These are phyloP conservation scores for Stenchaetothrips biformis DNA, from an alignment of 2,888 invertebrate genomes.

Conservation along the genomic window DNA sequence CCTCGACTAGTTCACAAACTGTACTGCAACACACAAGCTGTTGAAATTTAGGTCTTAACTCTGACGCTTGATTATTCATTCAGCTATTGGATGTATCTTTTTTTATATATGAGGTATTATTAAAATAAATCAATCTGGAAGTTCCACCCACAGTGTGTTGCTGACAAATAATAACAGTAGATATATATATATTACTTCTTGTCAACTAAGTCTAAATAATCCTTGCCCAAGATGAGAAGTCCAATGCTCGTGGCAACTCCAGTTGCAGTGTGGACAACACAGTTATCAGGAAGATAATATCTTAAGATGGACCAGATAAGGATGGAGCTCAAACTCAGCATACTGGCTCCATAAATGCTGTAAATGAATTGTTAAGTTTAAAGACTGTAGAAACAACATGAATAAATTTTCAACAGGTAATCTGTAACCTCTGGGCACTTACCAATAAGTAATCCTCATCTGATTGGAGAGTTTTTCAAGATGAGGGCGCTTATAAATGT, in stretches of 20 bases:
- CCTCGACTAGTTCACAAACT: too few species aligned
- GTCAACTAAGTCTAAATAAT: conserved; percentile 61
- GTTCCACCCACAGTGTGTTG: neutral
- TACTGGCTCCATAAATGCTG: conserved; percentile 62
- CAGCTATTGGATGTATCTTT: too few species aligned
- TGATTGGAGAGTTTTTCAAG: conserved; percentile 60
- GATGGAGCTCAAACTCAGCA: conserved; percentile 86
- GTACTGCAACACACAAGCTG: too few species aligned
- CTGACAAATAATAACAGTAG: neutral
- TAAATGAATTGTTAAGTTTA: conserved; percentile 38
- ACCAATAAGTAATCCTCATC: conserved; percentile 65
- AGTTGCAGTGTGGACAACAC: conserved; percentile 59
- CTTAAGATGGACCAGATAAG: conserved; percentile 82
- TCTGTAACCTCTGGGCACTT: conserved; percentile 34
- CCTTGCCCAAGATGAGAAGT: conserved; percentile 58
- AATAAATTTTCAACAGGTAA: conserved; percentile 26
- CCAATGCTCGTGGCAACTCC: conserved; percentile 67
- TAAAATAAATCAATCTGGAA: too few species aligned
- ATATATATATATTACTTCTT: neutral
- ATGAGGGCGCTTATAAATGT: conserved; percentile 75
- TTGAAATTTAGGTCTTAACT: too few species aligned
- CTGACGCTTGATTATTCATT: too few species aligned
- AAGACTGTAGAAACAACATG: conserved; percentile 25
- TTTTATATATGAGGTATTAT: too few species aligned
- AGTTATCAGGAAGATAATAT: conserved; percentile 67